Conservation (phyloP, 2,888 invertebrate genomes). For the Apamea anceps region DNA sequence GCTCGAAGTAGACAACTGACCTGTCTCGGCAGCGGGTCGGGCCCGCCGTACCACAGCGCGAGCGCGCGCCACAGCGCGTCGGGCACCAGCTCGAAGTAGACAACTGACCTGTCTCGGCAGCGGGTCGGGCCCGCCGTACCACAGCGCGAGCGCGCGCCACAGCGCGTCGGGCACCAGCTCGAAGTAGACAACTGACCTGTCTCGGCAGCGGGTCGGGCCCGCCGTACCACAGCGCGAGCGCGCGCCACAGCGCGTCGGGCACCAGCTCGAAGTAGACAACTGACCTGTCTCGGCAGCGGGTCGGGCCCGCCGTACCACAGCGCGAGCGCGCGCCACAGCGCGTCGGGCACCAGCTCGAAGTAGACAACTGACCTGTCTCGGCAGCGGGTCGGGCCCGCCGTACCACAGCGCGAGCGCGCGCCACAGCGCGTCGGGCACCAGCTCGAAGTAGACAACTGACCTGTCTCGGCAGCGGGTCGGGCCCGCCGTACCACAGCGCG, state of each 20-base stretch:
- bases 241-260: no score
- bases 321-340: no score
- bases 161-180: no score
- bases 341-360: no score
- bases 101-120: constrained; percentile 90
- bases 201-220: constrained; percentile 93
- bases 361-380: constrained; percentile 83
- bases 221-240: no score
- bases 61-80: no score
- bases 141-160: no score
- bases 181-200: constrained; percentile 49
- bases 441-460: constrained; percentile 17
- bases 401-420: no score
- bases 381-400: constrained; percentile 91
- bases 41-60: constrained; percentile 66
- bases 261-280: neutral
- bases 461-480: constrained; percentile 93
- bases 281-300: constrained; percentile 92
- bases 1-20: constrained; percentile 17
- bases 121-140: constrained; percentile 88
- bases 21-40: constrained; percentile 93
- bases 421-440: no score
- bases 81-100: no score
- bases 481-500: constrained; percentile 66
- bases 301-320: constrained; percentile 81